phyloP scores from a whole-genome alignment of 2,888 invertebrate genomes.

The Anorthoa munda region DNA sequence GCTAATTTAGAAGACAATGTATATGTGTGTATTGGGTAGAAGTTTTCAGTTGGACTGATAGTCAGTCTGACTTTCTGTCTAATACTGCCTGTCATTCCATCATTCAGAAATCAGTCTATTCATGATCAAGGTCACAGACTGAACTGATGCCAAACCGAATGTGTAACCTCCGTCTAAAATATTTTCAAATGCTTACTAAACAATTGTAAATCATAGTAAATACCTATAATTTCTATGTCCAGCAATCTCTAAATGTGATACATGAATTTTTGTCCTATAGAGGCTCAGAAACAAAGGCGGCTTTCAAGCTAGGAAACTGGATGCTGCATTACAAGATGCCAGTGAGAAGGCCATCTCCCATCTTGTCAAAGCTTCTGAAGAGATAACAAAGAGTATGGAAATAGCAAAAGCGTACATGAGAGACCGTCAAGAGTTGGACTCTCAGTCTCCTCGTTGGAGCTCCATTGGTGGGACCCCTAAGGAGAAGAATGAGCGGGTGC shows the following conservation, averaged over 20 bases:
- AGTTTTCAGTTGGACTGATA: too few species aligned
- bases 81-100: too few species aligned
- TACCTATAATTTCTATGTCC: neutral
- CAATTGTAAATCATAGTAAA: neutral
- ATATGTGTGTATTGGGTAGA: too few species aligned
- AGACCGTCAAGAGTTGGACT: conserved; percentile 75
- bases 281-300: conserved; percentile 80
- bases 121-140: too few species aligned
- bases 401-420: conserved; percentile 79
- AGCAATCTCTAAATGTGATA: neutral
- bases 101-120: too few species aligned
- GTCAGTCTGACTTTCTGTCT: too few species aligned
- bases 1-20: too few species aligned
- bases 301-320: conserved; percentile 76
- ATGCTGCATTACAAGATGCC: conserved; percentile 78
- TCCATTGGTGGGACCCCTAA: conserved; percentile 76
- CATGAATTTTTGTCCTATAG: conserved; percentile 65
- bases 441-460: conserved; percentile 80
- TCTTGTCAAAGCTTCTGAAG: conserved; percentile 82
- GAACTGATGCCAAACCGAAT: too few species aligned
- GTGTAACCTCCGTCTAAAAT: too few species aligned
- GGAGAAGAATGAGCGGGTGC: conserved; percentile 76
- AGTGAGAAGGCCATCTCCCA: conserved; percentile 81
- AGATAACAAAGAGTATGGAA: conserved; percentile 79
- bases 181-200: neutral